phyloP scores from a whole-genome alignment of 2,113 vertebrate species.

The Cinclus cinclus region DNA sequence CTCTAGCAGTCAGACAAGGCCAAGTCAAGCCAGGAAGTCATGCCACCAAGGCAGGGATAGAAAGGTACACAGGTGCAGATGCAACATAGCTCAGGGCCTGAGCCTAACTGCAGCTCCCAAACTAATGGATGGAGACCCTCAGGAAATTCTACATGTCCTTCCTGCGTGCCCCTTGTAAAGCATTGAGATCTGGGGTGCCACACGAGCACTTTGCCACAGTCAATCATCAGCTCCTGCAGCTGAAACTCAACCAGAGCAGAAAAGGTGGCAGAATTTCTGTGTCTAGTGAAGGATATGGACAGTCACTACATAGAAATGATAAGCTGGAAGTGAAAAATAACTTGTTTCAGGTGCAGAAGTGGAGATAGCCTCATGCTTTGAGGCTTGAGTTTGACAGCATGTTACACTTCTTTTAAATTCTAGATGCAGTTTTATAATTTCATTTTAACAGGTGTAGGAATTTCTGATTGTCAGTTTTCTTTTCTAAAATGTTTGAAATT shows the following conservation, averaged over 20 bases:
- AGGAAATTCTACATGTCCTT: not conserved
- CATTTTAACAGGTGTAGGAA: not conserved
- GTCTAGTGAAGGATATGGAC: not conserved
- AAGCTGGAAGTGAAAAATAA: not conserved
- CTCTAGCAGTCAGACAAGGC: not conserved
- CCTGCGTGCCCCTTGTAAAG: too few relatives aligned
- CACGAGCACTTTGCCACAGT: not conserved
- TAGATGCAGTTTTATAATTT: not conserved
- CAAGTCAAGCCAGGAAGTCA: not conserved
- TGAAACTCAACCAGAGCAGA: not conserved
- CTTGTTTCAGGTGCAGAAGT: not conserved
- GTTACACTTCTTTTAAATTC: not conserved
- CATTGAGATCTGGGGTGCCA: not conserved
- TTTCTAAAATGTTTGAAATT: not conserved
- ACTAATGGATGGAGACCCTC: not conserved
- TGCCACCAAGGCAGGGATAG: not conserved
- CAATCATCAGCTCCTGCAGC: rapidly evolving
- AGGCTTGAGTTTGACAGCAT: not conserved
- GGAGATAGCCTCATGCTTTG: not conserved
- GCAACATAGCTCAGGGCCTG: rapidly evolving
- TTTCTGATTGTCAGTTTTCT: not conserved
- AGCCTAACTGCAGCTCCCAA: not conserved
- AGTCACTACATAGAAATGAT: not conserved
- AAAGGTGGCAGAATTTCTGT: not conserved
- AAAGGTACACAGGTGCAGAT: not conserved